phyloP scores from a whole-genome alignment of 2,797 vertebrate species.

The Rhyacichthys aspro region DNA sequence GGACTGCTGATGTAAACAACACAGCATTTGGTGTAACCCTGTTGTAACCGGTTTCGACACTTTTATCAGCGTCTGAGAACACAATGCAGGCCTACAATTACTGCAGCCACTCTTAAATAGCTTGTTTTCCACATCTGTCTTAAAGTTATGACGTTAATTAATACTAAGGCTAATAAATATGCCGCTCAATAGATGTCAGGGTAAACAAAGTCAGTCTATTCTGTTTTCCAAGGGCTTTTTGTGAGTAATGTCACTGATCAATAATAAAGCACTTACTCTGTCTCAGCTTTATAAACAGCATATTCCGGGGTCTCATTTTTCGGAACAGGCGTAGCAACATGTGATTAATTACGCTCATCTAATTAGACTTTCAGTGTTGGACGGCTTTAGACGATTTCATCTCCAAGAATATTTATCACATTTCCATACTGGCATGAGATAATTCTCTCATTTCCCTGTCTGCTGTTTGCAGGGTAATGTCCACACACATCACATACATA shows the following conservation, averaged over 20 bases:
- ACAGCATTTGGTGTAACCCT: too few relatives aligned
- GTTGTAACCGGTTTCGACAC: too few relatives aligned
- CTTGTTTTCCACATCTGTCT: too few relatives aligned
- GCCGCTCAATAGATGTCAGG: too few relatives aligned
- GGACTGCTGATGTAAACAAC: too few relatives aligned
- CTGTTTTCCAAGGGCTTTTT: constrained; percentile 18
- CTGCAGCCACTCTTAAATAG: too few relatives aligned
- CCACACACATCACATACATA: constrained; percentile 1
- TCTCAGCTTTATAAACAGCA: constrained; percentile 60
- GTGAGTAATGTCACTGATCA: constrained; percentile 48
- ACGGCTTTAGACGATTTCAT: constrained; percentile 71
- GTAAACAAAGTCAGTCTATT: too few relatives aligned
- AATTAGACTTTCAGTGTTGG: constrained; percentile 73
- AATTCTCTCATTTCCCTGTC: constrained; percentile 39
- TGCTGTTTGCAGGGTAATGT: constrained; percentile 8
- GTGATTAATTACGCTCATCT: constrained; percentile 71
- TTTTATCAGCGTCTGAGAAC: too few relatives aligned
- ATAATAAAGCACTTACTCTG: constrained; percentile 54
- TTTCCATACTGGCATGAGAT: constrained; percentile 60
- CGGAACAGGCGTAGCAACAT: constrained; percentile 53
- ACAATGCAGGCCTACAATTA: too few relatives aligned
- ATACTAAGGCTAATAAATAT: too few relatives aligned
- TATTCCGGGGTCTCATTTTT: constrained; percentile 66
- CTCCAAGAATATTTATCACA: constrained; percentile 69
- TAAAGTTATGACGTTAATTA: too few relatives aligned